Evolutionary conservation across 2,888 invertebrate genomes (phyloP), one percentile per base, ranked within the genome.

Genomic region (Idaea straminata): DNA sequence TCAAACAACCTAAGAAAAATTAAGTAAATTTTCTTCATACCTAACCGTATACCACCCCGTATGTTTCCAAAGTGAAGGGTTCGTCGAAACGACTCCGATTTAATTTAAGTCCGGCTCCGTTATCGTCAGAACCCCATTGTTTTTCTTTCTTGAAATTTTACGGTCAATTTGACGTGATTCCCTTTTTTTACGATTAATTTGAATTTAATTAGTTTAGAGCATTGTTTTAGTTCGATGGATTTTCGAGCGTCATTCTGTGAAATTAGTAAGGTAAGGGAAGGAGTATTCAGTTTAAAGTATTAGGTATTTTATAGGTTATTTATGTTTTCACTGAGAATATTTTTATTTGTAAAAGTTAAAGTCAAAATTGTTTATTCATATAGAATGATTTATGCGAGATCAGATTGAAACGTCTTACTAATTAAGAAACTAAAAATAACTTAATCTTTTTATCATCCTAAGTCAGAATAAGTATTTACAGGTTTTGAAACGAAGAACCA

Each of bases 121-220:
- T 92, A 92, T 92, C 92, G 91, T 77, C 82, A 83, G 81, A 79
- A 81, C 84, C 81, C 91, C 91, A 91, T 92, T 92, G 91, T 92
- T 92, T 91, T 92, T 92, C 91, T 91, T 92, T 90, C 84, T 85
- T 82, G 83, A 87, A 90, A 89, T 89, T 92, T 92, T 89, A 89
- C 91, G 91, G 90, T 91, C 89, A 90, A 92, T 92, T 92, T 92
- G 91, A 91, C 88, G 90, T 87, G 89, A 88, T 87, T 89, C 84
- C 82, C 79, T 89, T 90, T 83, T 36, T 88, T 86, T 82, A 84
- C 88, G 86, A 88, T 89, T 89, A 90, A 91, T 89, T 88, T 85
- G 85, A 88, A 85, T 91, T 92, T 92, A 92, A 92, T 92, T 92
- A 92, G 91, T 88, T 89, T 69, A 62, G 74, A 73, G 83, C 81